A percentile compares a stretch with the other conserved stretches of the same genome.
Conservation (phyloP, 2,113 vertebrate genomes). For the Ailuropoda melanoleuca region DNA sequence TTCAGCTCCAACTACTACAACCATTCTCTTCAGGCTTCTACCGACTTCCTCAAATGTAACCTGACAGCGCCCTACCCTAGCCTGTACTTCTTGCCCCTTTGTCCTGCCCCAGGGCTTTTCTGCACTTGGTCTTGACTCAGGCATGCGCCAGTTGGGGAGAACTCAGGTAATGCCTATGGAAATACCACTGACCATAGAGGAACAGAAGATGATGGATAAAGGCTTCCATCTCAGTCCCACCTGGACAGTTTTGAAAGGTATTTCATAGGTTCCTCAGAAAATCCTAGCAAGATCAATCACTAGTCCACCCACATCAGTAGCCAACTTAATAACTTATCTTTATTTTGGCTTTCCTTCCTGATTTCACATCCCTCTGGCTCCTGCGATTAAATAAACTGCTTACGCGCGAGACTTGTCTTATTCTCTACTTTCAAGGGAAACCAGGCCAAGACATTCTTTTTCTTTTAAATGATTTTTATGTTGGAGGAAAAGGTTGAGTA, state of each 20-base stretch:
- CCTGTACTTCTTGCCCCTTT: neutral
- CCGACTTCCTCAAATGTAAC: neutral
- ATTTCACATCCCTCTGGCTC: neutral
- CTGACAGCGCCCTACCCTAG: accelerated
- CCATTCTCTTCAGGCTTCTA: neutral
- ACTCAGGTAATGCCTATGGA: neutral
- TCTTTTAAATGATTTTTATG: neutral
- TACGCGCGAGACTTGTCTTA: neutral
- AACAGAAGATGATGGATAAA: neutral
- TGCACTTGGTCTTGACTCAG: neutral
- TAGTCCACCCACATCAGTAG: neutral
- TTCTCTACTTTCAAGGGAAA: neutral
- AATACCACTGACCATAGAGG: neutral
- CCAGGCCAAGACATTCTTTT: neutral
- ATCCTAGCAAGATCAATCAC: neutral
- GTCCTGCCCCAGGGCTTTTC: neutral
- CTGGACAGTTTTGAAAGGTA: neutral
- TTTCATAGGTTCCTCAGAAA: neutral
- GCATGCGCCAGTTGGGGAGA: too few species aligned
- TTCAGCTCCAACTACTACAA: neutral
- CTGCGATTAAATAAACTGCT: neutral
- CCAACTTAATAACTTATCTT: neutral
- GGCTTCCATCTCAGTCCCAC: neutral
- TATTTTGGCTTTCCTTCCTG: neutral
- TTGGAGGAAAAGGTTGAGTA: neutral